phyloP scores from a whole-genome alignment of 92 coral and sea anemone species.

The Umimayanthus kanabou region DNA sequence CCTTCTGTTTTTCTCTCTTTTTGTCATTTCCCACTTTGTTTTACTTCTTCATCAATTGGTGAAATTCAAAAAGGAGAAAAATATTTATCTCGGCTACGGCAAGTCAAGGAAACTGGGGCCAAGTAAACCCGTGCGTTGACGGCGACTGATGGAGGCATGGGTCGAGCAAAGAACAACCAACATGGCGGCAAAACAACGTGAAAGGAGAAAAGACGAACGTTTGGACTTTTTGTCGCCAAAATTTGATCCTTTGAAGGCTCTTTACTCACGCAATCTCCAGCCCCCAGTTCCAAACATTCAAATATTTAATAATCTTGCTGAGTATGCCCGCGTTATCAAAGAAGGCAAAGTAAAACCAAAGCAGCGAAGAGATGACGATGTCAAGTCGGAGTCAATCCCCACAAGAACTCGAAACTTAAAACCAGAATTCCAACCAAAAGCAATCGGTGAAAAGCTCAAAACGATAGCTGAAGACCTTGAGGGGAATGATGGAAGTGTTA shows the following conservation, averaged over 20 bases:
- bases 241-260: conserved; percentile 85
- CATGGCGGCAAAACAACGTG: conserved; percentile 65
- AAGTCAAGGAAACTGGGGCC: too few relatives aligned
- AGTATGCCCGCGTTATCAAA: conserved; percentile 83
- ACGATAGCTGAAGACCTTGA: conserved; percentile 45
- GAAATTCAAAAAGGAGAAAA: too few relatives aligned
- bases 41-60: too few relatives aligned
- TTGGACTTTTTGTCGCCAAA: conserved; percentile 79
- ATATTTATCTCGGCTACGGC: too few relatives aligned
- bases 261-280: conserved; percentile 65
- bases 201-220: conserved; percentile 39
- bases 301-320: conserved; percentile 83
- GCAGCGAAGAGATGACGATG: background rate
- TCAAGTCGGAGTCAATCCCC: conserved; percentile 8
- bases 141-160: background rate
- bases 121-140: too few relatives aligned
- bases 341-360: conserved; percentile 64
- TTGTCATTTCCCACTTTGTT: too few relatives aligned
- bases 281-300: conserved; percentile 91
- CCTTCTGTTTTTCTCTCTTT: too few relatives aligned
- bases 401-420: conserved; percentile 73
- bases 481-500: conserved; percentile 26
- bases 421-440: conserved; percentile 69
- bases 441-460: conserved; percentile 50
- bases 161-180: conserved; percentile 37